Conservation (phyloP, 2,113 vertebrate genomes). For the pig (Sus scrofa) region DNA sequence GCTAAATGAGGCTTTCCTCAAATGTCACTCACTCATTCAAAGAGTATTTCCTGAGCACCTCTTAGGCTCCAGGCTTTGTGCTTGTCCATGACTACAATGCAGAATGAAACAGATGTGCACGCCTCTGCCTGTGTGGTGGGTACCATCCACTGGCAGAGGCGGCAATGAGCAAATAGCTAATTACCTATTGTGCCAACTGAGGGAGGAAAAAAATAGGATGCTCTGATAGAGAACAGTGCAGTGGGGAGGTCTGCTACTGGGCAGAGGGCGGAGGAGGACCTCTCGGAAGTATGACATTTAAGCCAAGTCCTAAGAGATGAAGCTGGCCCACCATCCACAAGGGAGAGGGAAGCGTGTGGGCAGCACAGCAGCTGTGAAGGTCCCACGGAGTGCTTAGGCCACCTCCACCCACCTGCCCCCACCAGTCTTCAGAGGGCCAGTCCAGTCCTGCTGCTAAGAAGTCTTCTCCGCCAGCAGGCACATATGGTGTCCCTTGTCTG, state of each 20-base stretch:
- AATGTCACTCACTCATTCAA: slow-evolving; percentile 69
- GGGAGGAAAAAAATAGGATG: neutral
- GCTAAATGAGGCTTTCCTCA: slow-evolving; percentile 66
- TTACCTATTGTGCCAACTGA: neutral
- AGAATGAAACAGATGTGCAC: neutral
- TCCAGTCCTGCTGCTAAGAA: neutral
- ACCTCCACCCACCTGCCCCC: neutral
- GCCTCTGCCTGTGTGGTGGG: neutral
- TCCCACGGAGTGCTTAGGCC: neutral
- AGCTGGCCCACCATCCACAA: neutral
- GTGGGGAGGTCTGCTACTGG: neutral
- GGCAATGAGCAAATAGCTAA: neutral
- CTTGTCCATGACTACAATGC: neutral
- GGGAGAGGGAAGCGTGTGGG: neutral
- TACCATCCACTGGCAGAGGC: neutral
- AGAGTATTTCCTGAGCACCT: slow-evolving; percentile 52
- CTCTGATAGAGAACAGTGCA: neutral
- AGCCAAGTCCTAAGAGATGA: neutral
- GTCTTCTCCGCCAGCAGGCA: neutral
- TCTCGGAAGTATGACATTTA: neutral
- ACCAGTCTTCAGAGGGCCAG: neutral
- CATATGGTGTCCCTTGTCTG: neutral
- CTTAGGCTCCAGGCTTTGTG: neutral
- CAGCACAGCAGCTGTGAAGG: neutral
- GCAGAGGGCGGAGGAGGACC: neutral